Evolutionary conservation across 2,797 vertebrate genomes (phyloP), one percentile per base, ranked within the genome.

Genomic region (Paratrypauchen microcephalus): DNA sequence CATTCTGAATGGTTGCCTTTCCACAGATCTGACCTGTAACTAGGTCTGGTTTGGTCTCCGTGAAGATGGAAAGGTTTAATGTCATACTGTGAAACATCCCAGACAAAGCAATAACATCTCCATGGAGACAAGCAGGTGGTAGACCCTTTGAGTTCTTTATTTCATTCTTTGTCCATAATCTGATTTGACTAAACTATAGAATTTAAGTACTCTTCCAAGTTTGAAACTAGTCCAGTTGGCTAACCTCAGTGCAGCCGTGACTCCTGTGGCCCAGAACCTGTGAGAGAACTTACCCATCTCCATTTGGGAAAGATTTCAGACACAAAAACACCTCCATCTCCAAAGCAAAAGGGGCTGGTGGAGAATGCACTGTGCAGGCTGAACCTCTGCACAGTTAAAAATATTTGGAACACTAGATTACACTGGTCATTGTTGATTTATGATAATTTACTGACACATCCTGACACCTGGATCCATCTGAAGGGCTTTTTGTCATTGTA

Each of bases 241-340:
- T 69, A 15, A 45, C 41, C 12, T 41, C 39, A 41, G 39, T 2
- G 39, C 11, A 13, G 39, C 39, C 39, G 39, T 41, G 39, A 11
- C 12, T 4, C 41, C 4, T 16, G 75, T 56, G 69, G 78, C 78
- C 83, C 86, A 89, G 82, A 78, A 89, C 84, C 78, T 69, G 77
- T 80, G 65, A 75, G 76, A 76, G 58, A 39, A 69, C 85, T 78
- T 79, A 79, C 82, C 83, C 86, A 75, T 80, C 78, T 77, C 69
- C 73, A 70, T 78, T 79, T 83, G 87, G 83, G 82, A 69, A 28
- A 4, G 3, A 19, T 6, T 18, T 57, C 69, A 74, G 36, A 36
- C 55, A 66, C 69, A 69, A 36, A 36, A 36, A 36, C 32, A 70
- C 64, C 62, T 26, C 45, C 52, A 68, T 57, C 45, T 71, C 71